Percentiles rank a stretch among this genome's conserved stretches.
Conservation (phyloP, 2,113 vertebrate genomes). For the Thomomys bottae region DNA sequence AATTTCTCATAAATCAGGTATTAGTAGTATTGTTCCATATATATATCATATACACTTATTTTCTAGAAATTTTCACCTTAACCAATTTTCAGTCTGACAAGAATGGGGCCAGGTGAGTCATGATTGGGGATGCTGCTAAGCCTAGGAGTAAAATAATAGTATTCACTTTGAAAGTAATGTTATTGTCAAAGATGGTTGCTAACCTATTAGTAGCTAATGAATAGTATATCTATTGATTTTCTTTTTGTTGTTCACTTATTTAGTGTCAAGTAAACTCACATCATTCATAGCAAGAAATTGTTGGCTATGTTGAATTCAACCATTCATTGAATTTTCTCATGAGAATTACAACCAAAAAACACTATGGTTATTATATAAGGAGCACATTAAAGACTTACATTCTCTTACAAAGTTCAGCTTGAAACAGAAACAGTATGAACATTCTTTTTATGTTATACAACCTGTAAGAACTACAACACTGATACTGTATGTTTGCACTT, state of each 20-base stretch:
- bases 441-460: constrained; percentile 42
- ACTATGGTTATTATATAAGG: neutral
- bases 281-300: constrained; percentile 45
- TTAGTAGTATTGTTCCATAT: constrained; percentile 33
- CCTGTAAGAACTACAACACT: neutral
- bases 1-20: constrained; percentile 70
- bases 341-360: neutral
- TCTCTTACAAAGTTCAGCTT: neutral
- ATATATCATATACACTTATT: constrained; percentile 34
- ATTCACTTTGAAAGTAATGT: constrained; percentile 29
- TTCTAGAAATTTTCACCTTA: constrained; percentile 50
- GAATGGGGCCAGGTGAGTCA: neutral
- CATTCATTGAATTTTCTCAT: neutral
- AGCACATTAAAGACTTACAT: constrained; percentile 47
- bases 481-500: constrained; percentile 66
- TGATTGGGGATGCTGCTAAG: neutral
- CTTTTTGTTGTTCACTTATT: constrained; percentile 12
- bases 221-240: constrained; percentile 24
- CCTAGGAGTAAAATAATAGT: constrained; percentile 19
- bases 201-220: constrained; percentile 40
- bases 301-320: neutral
- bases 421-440: neutral
- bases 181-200: neutral
- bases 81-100: neutral
- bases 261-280: neutral